A percentile compares a stretch with the other conserved stretches of the same genome.
Conservation (phyloP, 2,113 vertebrate species). For the Osmerus mordax region DNA sequence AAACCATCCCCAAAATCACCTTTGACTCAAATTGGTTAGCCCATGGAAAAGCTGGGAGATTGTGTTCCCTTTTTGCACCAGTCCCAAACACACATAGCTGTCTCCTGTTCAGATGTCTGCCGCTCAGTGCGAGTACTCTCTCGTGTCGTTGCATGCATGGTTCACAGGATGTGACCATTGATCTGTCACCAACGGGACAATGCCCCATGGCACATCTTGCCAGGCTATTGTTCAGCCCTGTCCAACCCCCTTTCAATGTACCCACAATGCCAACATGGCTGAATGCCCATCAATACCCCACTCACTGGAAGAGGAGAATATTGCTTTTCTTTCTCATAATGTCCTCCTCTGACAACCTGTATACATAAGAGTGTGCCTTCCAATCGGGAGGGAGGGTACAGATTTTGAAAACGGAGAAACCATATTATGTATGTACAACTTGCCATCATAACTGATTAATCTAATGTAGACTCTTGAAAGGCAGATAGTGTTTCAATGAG, state of each 20-base stretch:
- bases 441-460: slow-evolving; percentile 23
- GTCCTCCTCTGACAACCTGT: background rate
- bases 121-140: slow-evolving; percentile 29
- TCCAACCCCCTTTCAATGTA: slow-evolving; percentile 18
- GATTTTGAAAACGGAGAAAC: background rate
- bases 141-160: slow-evolving; percentile 56
- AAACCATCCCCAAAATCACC: slow-evolving; percentile 19
- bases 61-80: slow-evolving; percentile 20
- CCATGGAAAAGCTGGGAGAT: slow-evolving; percentile 43
- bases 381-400: background rate
- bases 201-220: slow-evolving; percentile 66
- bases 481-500: slow-evolving; percentile 63
- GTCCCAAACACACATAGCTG: slow-evolving; percentile 31
- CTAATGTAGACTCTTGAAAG: slow-evolving; percentile 20
- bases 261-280: slow-evolving; percentile 53
- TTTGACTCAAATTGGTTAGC: slow-evolving; percentile 27
- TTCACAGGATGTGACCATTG: slow-evolving; percentile 72
- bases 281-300: slow-evolving; percentile 53
- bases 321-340: slow-evolving; percentile 8
- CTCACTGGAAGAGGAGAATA: slow-evolving; percentile 6
- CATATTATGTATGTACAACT: background rate
- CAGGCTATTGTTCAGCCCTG: slow-evolving; percentile 65
- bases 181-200: slow-evolving; percentile 71
- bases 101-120: slow-evolving; percentile 12
- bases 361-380: background rate